Percentiles rank a stretch among this genome's conserved stretches.
Conservation (phyloP, 2,113 vertebrate species). For the Syrrhaptes paradoxus region DNA sequence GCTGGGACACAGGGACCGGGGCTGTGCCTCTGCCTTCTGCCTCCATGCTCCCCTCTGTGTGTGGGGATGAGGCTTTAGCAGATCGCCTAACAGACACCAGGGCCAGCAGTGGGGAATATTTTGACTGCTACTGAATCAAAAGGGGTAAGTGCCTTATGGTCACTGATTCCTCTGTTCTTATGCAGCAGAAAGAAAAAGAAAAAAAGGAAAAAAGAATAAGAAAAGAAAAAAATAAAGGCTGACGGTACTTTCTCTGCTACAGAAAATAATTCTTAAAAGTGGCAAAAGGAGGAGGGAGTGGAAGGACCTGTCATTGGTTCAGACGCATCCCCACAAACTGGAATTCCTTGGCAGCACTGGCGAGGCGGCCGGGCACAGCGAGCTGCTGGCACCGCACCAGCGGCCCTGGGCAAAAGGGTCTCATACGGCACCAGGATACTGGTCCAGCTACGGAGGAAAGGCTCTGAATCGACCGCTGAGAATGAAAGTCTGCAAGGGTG, state of each 20-base stretch:
- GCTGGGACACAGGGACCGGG: fast-evolving
- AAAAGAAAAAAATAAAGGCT: background rate
- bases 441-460: background rate
- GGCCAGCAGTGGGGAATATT: background rate
- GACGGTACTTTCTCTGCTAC: background rate
- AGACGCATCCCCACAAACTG: background rate
- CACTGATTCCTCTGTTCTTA: background rate
- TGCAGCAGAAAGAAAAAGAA: background rate
- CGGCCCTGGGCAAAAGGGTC: background rate
- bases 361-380: background rate
- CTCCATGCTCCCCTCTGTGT: fast-evolving
- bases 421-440: background rate
- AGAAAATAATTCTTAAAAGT: background rate
- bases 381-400: background rate
- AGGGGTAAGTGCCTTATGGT: background rate
- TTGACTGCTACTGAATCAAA: background rate
- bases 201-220: background rate
- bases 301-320: background rate
- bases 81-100: background rate
- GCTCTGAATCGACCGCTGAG: background rate
- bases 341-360: background rate
- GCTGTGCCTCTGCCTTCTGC: background rate
- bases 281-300: background rate
- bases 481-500: background rate
- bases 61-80: background rate